These are phyloP conservation scores for Umimayanthus chanpuru DNA, from an alignment of 92 coral and sea anemone species.

Conservation along the genomic window DNA sequence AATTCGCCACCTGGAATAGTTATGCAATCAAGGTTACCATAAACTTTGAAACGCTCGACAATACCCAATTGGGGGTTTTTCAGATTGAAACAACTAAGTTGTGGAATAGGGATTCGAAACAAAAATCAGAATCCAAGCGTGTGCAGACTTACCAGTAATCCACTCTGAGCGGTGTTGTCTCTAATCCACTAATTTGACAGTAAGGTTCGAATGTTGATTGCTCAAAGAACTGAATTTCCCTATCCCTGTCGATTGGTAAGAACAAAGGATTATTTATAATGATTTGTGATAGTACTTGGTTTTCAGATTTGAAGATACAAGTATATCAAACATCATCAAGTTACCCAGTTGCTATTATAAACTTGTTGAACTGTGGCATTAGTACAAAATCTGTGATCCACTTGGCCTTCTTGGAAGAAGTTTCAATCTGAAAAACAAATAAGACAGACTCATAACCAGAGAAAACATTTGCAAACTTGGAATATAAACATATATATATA, in stretches of 20 bases:
- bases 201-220: constrained; percentile 97
- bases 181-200: constrained; percentile 99
- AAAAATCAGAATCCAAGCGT: neutral
- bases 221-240: constrained; percentile 99
- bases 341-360: constrained; percentile 98
- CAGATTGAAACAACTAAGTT: too few species aligned
- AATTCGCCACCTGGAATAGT: too few species aligned
- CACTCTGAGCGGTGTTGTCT: constrained; percentile 92
- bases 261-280: neutral
- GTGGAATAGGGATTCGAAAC: too few species aligned
- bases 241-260: constrained; percentile 62
- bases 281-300: neutral
- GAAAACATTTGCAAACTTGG: neutral
- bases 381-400: constrained; percentile 98
- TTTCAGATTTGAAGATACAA: neutral
- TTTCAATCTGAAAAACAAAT: constrained; percentile 72
- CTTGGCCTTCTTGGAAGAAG: constrained; percentile 90
- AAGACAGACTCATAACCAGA: neutral
- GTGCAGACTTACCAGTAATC: constrained; percentile 85
- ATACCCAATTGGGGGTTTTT: too few species aligned
- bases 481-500: neutral
- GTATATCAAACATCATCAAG: neutral
- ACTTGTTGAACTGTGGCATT: constrained; percentile 95
- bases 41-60: too few species aligned
- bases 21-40: too few species aligned